Evolutionary conservation across 1,140 invertebrate genomes (phyloP), one percentile per base, ranked within the genome.

Genomic region (Hetaerina americana): DNA sequence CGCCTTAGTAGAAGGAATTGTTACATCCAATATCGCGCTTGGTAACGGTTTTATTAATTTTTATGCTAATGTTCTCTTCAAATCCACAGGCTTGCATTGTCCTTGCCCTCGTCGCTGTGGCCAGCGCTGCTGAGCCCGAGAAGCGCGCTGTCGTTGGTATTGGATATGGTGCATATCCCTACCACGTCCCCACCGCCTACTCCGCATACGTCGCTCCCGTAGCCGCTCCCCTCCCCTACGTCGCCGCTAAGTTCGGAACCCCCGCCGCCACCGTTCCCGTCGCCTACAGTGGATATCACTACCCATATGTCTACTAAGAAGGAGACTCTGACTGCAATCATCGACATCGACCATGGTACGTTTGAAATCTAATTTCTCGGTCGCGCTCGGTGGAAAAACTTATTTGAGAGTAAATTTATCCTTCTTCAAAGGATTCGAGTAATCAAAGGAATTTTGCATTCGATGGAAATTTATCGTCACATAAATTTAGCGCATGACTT

Each of bases 121-220:
- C 26, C 27, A 49, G 57, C 25, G 72, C 69, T 15, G 68, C 66
- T 40, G 72, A 73, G 27, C 12, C 70, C 22, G 70, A 70, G 15
- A 73, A 73, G 72, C 69, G 72, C 3, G 72, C 69, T 10, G 26
- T 73, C 28, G 40, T 71, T 1, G 68, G 68, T 24, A 67, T 72
- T 2, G 72, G 72, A 69, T 73, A 73, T 66, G 72, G 72, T 26
- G 28, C 25, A 29, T 57, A 57, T 57, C 40, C 40, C 10, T 57
- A 57, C 22, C n/a, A n/a, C n/a, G n/a, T n/a, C n/a, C 2, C 40
- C 40, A 57, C 40, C 10, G 10, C 40, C 40, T 57, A 57, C 40
- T 57, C 40, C 22, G 40, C 40, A 57, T 57, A 57, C 22, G 40
- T 57, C 40, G 40, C 40, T n/a, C 40, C 40, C 22, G 40, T 57